These are phyloP conservation scores for Drosophila monieri DNA, from an alignment of 2,888 invertebrate genomes.

Conservation along the genomic window DNA sequence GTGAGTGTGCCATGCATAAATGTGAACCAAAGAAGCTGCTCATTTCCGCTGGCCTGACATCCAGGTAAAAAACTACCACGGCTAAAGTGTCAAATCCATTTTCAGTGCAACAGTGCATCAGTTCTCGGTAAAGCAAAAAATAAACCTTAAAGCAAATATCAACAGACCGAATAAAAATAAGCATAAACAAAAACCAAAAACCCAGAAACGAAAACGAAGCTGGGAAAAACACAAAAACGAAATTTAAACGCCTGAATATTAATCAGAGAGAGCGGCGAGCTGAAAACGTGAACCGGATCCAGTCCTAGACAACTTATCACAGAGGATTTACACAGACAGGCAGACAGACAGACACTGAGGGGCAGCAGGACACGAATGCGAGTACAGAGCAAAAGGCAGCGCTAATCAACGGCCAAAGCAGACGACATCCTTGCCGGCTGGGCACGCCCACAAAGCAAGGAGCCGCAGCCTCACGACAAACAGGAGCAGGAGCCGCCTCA, in stretches of 20 bases:
- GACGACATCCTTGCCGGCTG: constrained; percentile 25
- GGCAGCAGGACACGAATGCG: constrained; percentile 16
- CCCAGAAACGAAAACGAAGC: constrained; percentile 17
- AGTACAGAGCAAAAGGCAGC: constrained; percentile 37
- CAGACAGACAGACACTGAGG: constrained; percentile 4
- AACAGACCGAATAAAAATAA: constrained; percentile 34
- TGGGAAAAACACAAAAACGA: constrained; percentile 47
- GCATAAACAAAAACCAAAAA: constrained; percentile 36
- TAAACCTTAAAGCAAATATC: constrained; percentile 48
- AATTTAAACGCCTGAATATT: constrained; percentile 79
- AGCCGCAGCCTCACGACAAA: constrained; percentile 31
- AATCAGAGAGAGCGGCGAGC: constrained; percentile 51
- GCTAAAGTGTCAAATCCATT: constrained; percentile 29
- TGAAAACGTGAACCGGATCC: constrained; percentile 34
- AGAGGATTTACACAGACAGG: constrained; percentile 60
- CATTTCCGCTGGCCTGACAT: constrained; percentile 62
- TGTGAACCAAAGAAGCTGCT: constrained; percentile 46
- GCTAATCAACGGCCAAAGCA: constrained; percentile 68
- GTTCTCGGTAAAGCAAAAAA: constrained; percentile 10
- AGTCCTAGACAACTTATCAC: constrained; percentile 72
- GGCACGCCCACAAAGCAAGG: constrained; percentile 33
- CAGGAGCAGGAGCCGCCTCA: constrained; percentile 63
- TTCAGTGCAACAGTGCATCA: constrained; percentile 45
- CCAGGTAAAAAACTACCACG: constrained; percentile 33
- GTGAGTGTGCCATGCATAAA: constrained; percentile 18